These are phyloP conservation scores for Typhlichthys eigenmanni DNA, from an alignment of 2,797 vertebrate species.

Conservation along the genomic window DNA sequence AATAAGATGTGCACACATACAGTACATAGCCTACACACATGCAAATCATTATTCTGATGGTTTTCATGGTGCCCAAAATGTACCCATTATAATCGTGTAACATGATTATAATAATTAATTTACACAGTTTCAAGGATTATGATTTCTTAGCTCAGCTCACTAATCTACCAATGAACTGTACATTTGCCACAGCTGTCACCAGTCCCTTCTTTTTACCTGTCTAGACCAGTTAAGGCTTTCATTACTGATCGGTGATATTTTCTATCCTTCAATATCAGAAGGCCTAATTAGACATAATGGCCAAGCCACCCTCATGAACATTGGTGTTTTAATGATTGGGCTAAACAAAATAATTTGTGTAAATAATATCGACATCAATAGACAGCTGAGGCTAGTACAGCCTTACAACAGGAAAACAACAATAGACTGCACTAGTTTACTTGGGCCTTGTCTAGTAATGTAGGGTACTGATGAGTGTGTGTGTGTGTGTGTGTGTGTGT, in stretches of 20 bases:
- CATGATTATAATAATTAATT: background rate
- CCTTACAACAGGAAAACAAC: no score
- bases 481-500: no score
- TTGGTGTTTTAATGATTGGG: constrained; percentile 13
- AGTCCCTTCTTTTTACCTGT: constrained; percentile 31
- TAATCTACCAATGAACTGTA: constrained; percentile 16
- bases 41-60: no score
- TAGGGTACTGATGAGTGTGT: no score
- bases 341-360: no score
- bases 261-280: constrained; percentile 30
- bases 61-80: no score
- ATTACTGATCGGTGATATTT: constrained; percentile 22
- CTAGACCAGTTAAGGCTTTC: constrained; percentile 29
- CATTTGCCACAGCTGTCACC: constrained; percentile 45
- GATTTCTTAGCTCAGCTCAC: background rate
- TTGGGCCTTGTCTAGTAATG: no score
- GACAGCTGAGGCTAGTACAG: background rate
- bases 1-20: no score
- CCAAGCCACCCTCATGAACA: constrained; percentile 14
- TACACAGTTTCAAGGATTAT: constrained; percentile 8
- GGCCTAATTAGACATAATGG: constrained; percentile 34
- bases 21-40: background rate
- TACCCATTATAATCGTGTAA: no score
- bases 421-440: no score
- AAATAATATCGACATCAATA: background rate